These are phyloP conservation scores for Odontophorus gujanensis DNA, from an alignment of 2,113 vertebrate species.

Conservation along the genomic window DNA sequence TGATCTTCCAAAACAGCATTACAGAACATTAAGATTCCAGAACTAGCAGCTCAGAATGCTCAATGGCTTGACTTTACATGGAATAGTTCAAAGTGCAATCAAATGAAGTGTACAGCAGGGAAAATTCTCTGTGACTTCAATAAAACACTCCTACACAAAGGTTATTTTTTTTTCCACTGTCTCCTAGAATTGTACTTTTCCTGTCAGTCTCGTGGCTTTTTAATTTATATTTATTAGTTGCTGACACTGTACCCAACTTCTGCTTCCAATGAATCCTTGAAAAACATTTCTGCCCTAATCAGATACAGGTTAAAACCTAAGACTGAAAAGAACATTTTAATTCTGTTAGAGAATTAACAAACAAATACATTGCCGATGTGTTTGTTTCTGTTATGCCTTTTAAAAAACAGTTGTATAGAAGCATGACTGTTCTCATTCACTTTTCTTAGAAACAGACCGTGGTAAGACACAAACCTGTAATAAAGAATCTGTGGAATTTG, in stretches of 20 bases:
- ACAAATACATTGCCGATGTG: background rate
- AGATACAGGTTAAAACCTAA: background rate
- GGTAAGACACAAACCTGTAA: conserved; percentile 85
- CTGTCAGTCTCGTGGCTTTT: background rate
- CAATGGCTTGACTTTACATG: background rate
- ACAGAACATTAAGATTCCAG: background rate
- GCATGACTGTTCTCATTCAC: background rate
- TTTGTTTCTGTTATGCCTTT: background rate
- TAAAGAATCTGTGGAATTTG: conserved; percentile 98
- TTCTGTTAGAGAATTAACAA: background rate
- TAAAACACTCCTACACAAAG: background rate
- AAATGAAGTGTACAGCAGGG: background rate
- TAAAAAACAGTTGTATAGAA: accelerated
- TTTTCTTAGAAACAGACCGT: background rate
- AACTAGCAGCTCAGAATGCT: background rate
- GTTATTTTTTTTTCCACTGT: too few species aligned
- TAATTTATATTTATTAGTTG: background rate
- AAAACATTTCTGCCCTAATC: background rate
- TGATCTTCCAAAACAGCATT: background rate
- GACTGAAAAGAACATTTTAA: background rate
- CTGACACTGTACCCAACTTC: background rate
- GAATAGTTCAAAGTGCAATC: background rate
- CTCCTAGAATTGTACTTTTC: background rate
- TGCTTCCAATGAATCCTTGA: background rate
- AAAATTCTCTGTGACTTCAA: background rate